Base-by-base conservation (phyloP, 2,797 vertebrate genomes). In the Champsocephalus esox region DNA sequence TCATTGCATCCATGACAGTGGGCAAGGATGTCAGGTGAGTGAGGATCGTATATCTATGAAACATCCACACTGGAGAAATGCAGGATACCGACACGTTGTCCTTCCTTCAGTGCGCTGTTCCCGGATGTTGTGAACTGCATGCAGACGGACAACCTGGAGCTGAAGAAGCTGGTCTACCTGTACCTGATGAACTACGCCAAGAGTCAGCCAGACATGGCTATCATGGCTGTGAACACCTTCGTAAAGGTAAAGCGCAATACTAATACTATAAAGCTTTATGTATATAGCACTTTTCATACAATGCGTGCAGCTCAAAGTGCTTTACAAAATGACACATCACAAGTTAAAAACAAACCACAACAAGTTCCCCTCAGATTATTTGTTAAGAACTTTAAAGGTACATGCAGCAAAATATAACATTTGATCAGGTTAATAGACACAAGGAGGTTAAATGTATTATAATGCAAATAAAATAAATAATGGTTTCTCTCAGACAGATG, bases 161-260 rank as follows among this genome's bases (percentile, higher is more conserved):
- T 99, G 89, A 99, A 99, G 93, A 99, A 99, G 90, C 92, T 99
- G 87, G 98, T 99, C 73, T 99, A 99, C 90, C 95, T 99, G 44
- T 99, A 99, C 89, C 92, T 99, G 91, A 99, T 99, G 98, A 99
- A 99, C 92, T 99, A 99, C 0, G 98, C 98, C 90, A 99, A 99
- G 92, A 99, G 98, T 89, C 98, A 99, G 88, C 98, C 98, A 0
- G 98, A 99, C 92, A 99, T 99, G 98, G 98, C 98, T 69, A 99
- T 99, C 81, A 99, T 99, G 98, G 98, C 98, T 2, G 98, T 99
- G 58, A 99, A 99, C 94, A 99, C 98, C 48, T 99, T 99, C 4
- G 98, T 99, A 48, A 99, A 99, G 96, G 98, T 99, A 88, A 44
- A 44, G 28, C 28, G 5, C 28, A 28, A 1, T 28, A 28, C 28